phyloP scores from a whole-genome alignment of 2,797 vertebrate genomes.

The Lagocephalus sceleratus region DNA sequence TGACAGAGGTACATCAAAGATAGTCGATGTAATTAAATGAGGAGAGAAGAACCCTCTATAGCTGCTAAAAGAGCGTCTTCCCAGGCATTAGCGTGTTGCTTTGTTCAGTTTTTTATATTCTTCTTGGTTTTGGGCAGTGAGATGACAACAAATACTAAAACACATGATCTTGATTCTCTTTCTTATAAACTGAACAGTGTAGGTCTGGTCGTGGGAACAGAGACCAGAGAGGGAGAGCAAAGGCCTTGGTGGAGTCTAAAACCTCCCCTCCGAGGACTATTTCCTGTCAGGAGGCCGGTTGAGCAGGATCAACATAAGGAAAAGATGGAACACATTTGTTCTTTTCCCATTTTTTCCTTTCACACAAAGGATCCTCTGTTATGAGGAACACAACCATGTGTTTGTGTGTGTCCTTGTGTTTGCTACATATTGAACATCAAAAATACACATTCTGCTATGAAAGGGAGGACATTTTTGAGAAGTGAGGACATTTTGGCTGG shows the following conservation, averaged over 20 bases:
- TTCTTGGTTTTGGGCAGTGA: no score
- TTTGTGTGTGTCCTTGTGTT: no score
- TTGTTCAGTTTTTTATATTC: no score
- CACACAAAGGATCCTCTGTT: conserved; percentile 66
- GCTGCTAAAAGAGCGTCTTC: conserved; percentile 39
- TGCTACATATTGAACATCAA: no score
- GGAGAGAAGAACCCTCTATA: conserved; percentile 12
- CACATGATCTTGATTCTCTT: no score
- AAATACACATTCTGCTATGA: no score
- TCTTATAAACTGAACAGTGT: conserved; percentile 5
- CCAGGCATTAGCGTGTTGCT: conserved; percentile 5
- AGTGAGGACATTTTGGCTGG: no score
- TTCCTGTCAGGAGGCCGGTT: conserved; percentile 54
- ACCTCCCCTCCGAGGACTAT: conserved; percentile 39
- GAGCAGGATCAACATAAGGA: conserved; percentile 37
- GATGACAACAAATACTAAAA: no score
- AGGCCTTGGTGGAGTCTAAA: conserved; percentile 44
- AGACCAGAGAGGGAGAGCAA: neutral
- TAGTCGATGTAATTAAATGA: conserved; percentile 25
- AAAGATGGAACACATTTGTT: conserved; percentile 51
- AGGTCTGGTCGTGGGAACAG: conserved; percentile 2
- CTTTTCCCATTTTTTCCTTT: conserved; percentile 47
- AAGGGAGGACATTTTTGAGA: no score
- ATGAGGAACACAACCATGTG: no score
- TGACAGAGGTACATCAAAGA: conserved; percentile 23